phyloP scores from a whole-genome alignment of 2,113 vertebrate genomes.

The Noturus placidus region DNA sequence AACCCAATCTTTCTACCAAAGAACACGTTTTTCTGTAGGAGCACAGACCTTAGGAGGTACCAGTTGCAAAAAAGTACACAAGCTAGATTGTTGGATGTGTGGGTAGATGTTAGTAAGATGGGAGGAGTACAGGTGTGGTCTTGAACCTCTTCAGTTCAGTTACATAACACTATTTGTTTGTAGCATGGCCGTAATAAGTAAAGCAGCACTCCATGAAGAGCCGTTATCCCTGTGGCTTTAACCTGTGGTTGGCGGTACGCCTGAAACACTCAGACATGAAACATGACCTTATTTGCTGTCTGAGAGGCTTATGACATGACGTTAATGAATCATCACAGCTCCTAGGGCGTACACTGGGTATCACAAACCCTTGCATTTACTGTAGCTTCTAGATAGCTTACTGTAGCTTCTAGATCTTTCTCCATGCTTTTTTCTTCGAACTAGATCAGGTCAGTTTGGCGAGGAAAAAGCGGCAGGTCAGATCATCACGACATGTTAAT shows the following conservation, averaged over 20 bases:
- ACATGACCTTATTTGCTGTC: constrained; percentile 9
- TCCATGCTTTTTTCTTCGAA: background rate
- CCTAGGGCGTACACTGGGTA: background rate
- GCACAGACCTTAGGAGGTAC: background rate
- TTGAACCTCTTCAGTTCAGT: background rate
- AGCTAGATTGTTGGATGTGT: background rate
- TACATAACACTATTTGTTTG: background rate
- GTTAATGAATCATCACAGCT: constrained; percentile 10
- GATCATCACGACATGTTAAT: background rate
- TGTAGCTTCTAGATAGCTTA: background rate
- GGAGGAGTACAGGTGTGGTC: constrained; percentile 15
- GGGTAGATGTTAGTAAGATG: background rate
- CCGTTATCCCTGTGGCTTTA: background rate
- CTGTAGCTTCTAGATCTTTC: background rate
- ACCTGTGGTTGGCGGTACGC: background rate
- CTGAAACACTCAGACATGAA: constrained; percentile 8
- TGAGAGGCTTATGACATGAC: background rate
- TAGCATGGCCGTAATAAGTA: background rate
- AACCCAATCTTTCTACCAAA: background rate
- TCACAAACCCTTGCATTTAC: background rate
- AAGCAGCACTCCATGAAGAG: background rate
- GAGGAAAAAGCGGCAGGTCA: background rate
- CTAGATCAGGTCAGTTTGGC: background rate
- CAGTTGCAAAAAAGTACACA: background rate
- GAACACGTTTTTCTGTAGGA: background rate